Evolutionary conservation across 2,888 invertebrate genomes (phyloP), one percentile per base, ranked within the genome.

Genomic region (Sesamia inferens): DNA sequence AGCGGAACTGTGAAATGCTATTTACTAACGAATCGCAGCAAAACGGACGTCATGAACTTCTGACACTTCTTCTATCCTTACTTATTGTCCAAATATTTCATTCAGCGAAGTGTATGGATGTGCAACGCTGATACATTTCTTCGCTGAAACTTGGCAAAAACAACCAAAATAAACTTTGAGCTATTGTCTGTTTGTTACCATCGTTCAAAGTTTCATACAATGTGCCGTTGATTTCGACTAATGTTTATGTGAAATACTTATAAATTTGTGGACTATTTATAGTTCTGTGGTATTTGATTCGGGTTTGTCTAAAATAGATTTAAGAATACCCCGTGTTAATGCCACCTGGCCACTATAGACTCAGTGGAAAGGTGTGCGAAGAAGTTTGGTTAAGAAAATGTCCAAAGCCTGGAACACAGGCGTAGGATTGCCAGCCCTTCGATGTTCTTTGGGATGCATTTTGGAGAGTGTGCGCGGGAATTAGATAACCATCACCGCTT

Each of bases 51-150:
- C 65, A 73, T 81, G 73, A 87, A 85, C 82, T 86, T 85, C 70
- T 83, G 87, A 84, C 79, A 78, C 80, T 71, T 75, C 75, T 59
- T 85, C 82, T 74, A 83, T 86, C 82, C 83, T 86, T 76, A 77
- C 81, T 86, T 82, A 82, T 84, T 83, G 83, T 85, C 82, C 84
- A 88, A 88, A 88, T 88, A 89, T 88, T 88, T 87, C 88, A 88
- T 88, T 83, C 79, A 64, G 74, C 72, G 61, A 75, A 85, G 86
- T 87, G 83, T 88, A 81, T 78, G 81, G 75, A 78, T 74, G 78
- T 81, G 78, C 73, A 84, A 83, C 87, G 71, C 77, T 88, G 85
- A 89, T 86, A 87, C 83, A 88, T 89, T 85, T 84, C 79, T 66
- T 71, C 58, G 62, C 64, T 74, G 70, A 69, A 82, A 86, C 79